These are phyloP conservation scores for Amblyornis subalaris DNA, from an alignment of 2,113 vertebrate genomes.

Conservation along the genomic window DNA sequence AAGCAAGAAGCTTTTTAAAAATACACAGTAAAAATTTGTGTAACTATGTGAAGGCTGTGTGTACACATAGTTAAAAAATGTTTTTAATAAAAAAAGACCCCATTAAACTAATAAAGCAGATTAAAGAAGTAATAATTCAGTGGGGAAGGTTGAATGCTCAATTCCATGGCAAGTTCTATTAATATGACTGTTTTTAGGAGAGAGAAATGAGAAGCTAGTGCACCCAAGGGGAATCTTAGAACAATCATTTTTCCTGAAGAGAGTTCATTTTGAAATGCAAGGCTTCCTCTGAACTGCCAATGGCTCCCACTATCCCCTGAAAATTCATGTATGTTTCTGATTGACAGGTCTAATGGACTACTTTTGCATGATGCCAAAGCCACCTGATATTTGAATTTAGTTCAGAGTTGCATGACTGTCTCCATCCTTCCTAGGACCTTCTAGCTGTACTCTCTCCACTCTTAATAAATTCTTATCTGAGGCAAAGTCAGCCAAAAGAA, in stretches of 20 bases:
- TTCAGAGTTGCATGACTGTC: neutral
- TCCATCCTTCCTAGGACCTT: neutral
- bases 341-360: neutral
- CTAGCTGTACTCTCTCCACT: neutral
- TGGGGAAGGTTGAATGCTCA: neutral
- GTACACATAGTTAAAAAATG: neutral
- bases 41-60: neutral
- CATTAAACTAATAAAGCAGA: neutral
- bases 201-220: neutral
- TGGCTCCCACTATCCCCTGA: neutral
- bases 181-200: neutral
- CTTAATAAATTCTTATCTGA: neutral
- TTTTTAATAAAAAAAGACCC: accelerated
- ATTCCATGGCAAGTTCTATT: neutral
- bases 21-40: neutral
- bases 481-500: neutral
- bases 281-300: neutral
- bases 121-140: neutral
- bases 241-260: neutral
- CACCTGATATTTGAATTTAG: neutral
- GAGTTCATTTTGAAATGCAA: neutral
- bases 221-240: neutral
- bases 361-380: neutral
- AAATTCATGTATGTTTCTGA: neutral
- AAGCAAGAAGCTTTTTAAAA: neutral